Base-by-base conservation (phyloP, 2,797 vertebrate species). In the Amphiprion clarkii region DNA sequence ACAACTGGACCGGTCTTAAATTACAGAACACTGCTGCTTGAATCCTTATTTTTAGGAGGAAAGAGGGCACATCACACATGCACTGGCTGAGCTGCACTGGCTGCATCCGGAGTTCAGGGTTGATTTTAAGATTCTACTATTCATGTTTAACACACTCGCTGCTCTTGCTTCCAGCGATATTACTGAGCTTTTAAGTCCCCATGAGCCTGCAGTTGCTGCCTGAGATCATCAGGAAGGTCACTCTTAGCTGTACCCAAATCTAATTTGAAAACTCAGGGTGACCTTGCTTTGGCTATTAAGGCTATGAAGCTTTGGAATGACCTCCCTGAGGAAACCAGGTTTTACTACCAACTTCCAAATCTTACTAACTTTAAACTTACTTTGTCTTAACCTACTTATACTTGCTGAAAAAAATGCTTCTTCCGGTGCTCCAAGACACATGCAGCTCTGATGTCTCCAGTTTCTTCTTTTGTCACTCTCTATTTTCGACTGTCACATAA, bases 251-350 rank as follows among this genome's bases (percentile, higher is more conserved):
- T 79, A 77, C 67, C 84, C 57, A 83, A 87, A 83, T 84, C 76
- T 88, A 87, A 89, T 87, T 82, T 87, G 78, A 88, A 87, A 88
- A 79, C 64, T 76, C 52, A 55, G 76, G 71, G 71, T 84, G 79
- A 87, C 84, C 79, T 88, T 86, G 74, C 79, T 66, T 78, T 74
- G 3, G n/a, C 67, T 77, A 63, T 86, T 79, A 83, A 78, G 72
- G 54, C 77, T 76, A 61, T 46, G 57, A 72, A 76, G 78, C 70
- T 79, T 71, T 68, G 71, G 52, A 82, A 77, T 75, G 64, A 83
- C 76, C 77, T 87, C 76, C 80, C 76, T 4, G 54, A 77, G 71
- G 77, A 85, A 66, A 83, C 53, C 51, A 71, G 71, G 66, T 83
- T 88, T 82, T 68, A 76, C 68, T 82, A 76, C 74, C 53, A 78